Percentiles rank a stretch among this genome's conserved stretches.
Evolutionary conservation across 2,113 vertebrate species (phyloP).

Genomic region (Bombycilla garrulus): DNA sequence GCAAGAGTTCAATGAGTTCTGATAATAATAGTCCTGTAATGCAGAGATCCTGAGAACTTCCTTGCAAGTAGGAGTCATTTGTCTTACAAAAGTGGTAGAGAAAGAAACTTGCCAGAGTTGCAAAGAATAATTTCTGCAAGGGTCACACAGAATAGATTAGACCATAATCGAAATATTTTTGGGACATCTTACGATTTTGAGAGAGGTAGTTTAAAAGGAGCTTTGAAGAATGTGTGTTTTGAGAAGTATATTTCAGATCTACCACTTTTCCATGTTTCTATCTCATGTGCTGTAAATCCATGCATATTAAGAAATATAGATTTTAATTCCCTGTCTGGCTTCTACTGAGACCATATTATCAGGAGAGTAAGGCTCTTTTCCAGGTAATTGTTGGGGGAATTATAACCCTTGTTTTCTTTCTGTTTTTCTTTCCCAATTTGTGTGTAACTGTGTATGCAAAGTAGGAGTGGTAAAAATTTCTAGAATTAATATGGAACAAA

Average conservation of each 20-base stretch:
- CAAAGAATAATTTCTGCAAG: conserved; percentile 2
- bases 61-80: conserved; percentile 11
- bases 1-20: conserved; percentile 8
- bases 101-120: background rate
- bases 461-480: background rate
- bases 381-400: background rate
- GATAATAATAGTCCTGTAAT: conserved; percentile 31
- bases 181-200: background rate
- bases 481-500: background rate
- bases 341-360: background rate
- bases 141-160: background rate
- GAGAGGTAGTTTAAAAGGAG: background rate
- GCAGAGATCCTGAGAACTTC: conserved; percentile 9
- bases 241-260: background rate
- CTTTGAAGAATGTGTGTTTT: background rate
- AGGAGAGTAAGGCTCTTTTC: background rate
- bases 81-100: background rate
- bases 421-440: background rate
- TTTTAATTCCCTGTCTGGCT: background rate
- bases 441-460: background rate
- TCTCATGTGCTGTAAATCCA: background rate
- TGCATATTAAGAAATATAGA: background rate
- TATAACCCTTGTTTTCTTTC: background rate
- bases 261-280: background rate
- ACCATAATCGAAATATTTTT: background rate